These are phyloP conservation scores for Porites lobata DNA, from an alignment of 92 coral and sea anemone genomes.

Conservation along the genomic window DNA sequence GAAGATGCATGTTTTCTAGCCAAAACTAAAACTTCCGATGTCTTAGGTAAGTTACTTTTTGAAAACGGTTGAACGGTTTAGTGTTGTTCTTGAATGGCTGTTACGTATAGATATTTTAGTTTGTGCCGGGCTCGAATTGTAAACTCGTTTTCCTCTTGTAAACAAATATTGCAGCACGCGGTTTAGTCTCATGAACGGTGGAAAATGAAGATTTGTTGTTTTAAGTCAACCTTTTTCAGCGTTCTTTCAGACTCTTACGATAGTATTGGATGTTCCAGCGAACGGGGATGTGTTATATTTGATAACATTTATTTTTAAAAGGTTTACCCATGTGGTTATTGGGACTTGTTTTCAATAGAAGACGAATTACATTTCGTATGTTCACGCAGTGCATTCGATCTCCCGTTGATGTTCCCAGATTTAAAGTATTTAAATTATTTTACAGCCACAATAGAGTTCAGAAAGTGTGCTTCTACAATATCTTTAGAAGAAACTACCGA, in stretches of 20 bases:
- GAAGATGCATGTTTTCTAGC: slow-evolving; percentile 97
- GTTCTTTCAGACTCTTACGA: not conserved
- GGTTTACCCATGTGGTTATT: slow-evolving; percentile 17
- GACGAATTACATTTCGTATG: not conserved
- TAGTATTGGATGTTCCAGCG: not conserved
- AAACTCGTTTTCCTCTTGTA: no score
- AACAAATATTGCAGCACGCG: no score
- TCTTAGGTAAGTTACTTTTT: slow-evolving; percentile 76
- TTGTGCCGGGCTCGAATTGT: no score
- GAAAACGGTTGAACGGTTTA: not conserved
- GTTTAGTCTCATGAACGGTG: not conserved
- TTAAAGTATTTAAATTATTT: not conserved
- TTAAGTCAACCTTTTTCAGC: no score
- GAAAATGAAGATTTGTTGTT: no score
- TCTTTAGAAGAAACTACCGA: not conserved
- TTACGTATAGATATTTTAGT: not conserved
- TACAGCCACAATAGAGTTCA: not conserved
- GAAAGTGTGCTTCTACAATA: not conserved
- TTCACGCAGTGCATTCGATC: not conserved
- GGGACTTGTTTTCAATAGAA: slow-evolving; percentile 15
- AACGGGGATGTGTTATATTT: not conserved
- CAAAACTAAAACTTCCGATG: slow-evolving; percentile 76
- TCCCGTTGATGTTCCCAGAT: not conserved
- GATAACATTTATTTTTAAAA: not conserved
- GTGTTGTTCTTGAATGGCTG: not conserved